A percentile compares a stretch with the other conserved stretches of the same genome.
Conservation (phyloP, 2,113 vertebrate genomes). For the Laticauda laticaudata region DNA sequence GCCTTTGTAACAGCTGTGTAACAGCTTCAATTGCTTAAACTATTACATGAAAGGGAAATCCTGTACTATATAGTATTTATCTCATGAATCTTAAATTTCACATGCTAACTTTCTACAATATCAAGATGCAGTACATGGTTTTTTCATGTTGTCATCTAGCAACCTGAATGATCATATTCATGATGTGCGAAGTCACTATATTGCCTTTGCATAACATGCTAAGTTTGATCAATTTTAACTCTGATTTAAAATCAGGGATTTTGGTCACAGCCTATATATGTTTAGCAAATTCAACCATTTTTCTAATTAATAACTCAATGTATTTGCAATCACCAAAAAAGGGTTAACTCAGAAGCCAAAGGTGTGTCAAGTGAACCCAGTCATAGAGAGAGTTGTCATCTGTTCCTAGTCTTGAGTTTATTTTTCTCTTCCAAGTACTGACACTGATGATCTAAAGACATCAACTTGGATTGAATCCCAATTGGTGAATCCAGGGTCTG, state of each 20-base stretch:
- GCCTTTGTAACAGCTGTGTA: background rate
- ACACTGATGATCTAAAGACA: too few relatives aligned
- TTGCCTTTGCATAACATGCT: background rate
- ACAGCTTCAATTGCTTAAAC: background rate
- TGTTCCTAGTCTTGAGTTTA: background rate
- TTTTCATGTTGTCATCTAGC: background rate
- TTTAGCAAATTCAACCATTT: background rate
- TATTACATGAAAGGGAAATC: background rate
- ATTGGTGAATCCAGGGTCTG: background rate
- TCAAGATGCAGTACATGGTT: background rate
- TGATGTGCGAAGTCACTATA: background rate
- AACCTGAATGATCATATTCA: background rate
- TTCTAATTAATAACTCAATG: background rate
- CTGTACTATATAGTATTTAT: background rate
- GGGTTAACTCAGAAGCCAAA: background rate
- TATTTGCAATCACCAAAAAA: background rate
- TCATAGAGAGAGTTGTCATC: background rate
- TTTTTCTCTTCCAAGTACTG: background rate
- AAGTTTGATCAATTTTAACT: background rate
- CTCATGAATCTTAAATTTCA: background rate
- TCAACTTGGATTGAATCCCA: background rate
- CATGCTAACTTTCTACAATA: background rate
- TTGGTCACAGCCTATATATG: background rate
- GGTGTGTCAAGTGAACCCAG: background rate
- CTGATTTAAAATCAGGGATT: background rate